A percentile compares a stretch with the other conserved stretches of the same genome.
Evolutionary conservation across 2,888 invertebrate species (phyloP).

Genomic region (Altica lythri): DNA sequence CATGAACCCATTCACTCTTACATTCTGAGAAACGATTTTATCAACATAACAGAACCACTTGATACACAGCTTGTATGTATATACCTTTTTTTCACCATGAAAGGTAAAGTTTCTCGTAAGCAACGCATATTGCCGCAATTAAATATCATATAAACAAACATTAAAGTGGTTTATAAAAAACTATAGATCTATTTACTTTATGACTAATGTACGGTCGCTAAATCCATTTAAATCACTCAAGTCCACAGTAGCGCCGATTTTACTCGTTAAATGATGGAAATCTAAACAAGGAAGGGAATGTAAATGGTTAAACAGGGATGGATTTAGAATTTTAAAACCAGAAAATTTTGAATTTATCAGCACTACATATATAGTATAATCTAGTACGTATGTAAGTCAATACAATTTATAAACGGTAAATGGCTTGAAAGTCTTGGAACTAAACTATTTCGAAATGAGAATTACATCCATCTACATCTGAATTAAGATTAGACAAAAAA

Average conservation of each 20-base stretch:
- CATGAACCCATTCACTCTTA: slow-evolving; percentile 11
- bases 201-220: slow-evolving; percentile 35
- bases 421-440: too few relatives aligned
- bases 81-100: slow-evolving; percentile 30
- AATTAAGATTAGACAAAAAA: slow-evolving; percentile 27
- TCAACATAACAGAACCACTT: slow-evolving; percentile 12
- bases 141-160: slow-evolving; percentile 40
- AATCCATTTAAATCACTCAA: slow-evolving; percentile 35
- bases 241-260: slow-evolving; percentile 21
- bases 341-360: too few relatives aligned
- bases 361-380: too few relatives aligned
- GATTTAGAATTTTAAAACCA: too few relatives aligned
- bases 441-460: too few relatives aligned
- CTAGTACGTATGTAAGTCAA: too few relatives aligned
- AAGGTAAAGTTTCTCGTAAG: slow-evolving; percentile 24
- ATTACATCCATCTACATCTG: neutral
- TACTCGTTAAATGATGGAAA: slow-evolving; percentile 10
- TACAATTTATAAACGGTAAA: too few relatives aligned
- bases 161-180: slow-evolving; percentile 34
- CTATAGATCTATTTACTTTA: slow-evolving; percentile 25
- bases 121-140: slow-evolving; percentile 33
- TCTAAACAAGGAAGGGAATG: slow-evolving; percentile 11
- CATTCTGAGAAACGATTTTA: slow-evolving; percentile 21
- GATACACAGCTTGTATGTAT: neutral
- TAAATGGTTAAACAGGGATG: neutral